Evolutionary conservation across 1,140 invertebrate species (phyloP).

Genomic region (Bombus breviceps): DNA sequence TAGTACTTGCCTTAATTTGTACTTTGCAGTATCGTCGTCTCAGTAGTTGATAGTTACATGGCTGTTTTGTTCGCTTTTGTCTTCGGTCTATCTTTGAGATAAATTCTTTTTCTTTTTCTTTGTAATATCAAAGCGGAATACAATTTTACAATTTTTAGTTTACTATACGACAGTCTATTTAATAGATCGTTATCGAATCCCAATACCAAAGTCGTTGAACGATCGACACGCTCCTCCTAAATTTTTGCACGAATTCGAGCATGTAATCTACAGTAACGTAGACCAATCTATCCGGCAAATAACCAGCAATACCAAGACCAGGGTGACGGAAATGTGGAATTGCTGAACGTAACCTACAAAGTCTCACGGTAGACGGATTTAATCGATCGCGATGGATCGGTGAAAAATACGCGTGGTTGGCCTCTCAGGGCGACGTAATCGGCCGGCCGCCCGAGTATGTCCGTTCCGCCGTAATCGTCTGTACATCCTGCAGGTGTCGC

Average conservation of each 20-base stretch:
- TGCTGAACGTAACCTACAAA: not conserved
- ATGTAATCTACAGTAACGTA: fast-evolving
- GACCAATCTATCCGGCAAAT: not conserved
- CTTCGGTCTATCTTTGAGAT: no score
- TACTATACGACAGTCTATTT: no score
- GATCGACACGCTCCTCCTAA: no score
- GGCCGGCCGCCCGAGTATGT: not conserved
- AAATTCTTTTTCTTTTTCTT: no score
- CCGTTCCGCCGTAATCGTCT: constrained; percentile 4
- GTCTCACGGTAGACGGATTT: not conserved
- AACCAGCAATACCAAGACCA: not conserved
- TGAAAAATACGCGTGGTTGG: constrained; percentile 19
- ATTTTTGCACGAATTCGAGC: no score
- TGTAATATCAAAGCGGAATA: no score
- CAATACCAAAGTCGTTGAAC: no score
- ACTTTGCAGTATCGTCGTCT: no score
- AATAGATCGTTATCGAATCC: no score
- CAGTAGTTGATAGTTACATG: fast-evolving
- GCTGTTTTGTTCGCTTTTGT: no score
- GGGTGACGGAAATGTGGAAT: not conserved
- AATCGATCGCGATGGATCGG: not conserved
- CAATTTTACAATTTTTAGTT: no score
- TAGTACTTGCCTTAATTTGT: no score
- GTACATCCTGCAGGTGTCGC: constrained; percentile 51
- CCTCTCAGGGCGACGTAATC: not conserved